Base-by-base conservation (phyloP, 2,888 invertebrate genomes). In the Alloplasta piceator region DNA sequence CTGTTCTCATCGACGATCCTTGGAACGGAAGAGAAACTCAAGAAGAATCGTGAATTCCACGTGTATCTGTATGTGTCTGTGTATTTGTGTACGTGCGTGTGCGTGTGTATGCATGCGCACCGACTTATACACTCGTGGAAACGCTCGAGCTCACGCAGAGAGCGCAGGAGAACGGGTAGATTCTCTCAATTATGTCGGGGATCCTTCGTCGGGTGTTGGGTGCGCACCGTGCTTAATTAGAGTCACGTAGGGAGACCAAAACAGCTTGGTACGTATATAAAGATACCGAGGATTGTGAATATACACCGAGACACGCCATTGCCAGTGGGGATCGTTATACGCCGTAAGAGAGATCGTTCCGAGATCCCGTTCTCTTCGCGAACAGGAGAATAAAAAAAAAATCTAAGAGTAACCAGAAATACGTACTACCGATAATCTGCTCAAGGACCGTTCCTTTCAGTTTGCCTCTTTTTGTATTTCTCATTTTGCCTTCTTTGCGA, bases 171-270 rank as follows among this genome's bases (percentile, higher is more conserved):
- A 12, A 7, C 14, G 39, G 58, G 16, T 12, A 61, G 64, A 48
- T 71, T 56, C 67, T 77, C 68, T 70, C 61, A 79, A 77, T 81
- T 79, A 81, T 75, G 46, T 68, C 61, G 48, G 67, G 46, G 50
- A 50, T 26, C 63, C 52, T 48, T 26, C 76, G 70, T 70, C 38
- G 16, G 43, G 73, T 72, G 64, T 66, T 66, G 55, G 70, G 66
- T 56, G 64, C 48, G 16, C 56, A 74, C 14, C 52, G 39, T 56
- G 39, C 16, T 74, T 81, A 84, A 82, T 84, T 75, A 81, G 72
- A 82, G 75, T 60, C 82, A 79, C 77, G 79, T 80, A 73, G 75
- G 12, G 52, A 76, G 72, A 43, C 63, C 39, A 58, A n/a, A 70
- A 73, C 41, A 55, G 38, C 60, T 48, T 63, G 60, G 16, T 56